A percentile compares a stretch with the other conserved stretches of the same genome.
Evolutionary conservation across 2,113 vertebrate species (phyloP).

Genomic region (Ailurus styani): DNA sequence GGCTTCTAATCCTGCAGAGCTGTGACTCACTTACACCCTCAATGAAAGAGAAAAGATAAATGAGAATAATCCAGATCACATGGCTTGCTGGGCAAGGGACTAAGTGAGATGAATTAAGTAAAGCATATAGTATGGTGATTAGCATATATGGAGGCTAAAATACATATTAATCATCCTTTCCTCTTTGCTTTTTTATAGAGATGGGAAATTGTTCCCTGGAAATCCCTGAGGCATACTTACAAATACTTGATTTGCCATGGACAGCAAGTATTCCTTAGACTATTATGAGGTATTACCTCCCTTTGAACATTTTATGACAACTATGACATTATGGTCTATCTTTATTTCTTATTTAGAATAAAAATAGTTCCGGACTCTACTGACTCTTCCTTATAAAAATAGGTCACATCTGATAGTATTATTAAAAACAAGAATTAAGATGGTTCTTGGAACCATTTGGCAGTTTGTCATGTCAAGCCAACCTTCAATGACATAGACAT

Average conservation of each 20-base stretch:
- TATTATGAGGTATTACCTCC: neutral
- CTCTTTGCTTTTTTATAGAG: neutral
- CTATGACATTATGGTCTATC: neutral
- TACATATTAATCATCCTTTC: neutral
- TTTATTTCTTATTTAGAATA: neutral
- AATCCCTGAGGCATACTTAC: neutral
- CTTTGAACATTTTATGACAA: neutral
- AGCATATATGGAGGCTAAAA: neutral
- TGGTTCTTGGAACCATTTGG: neutral
- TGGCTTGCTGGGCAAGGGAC: neutral
- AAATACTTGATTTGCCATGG: neutral
- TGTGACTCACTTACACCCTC: neutral
- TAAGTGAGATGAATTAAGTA: neutral
- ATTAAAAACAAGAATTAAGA: neutral
- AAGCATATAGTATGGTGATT: neutral
- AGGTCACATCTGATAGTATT: neutral
- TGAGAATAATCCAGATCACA: neutral
- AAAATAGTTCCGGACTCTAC: neutral
- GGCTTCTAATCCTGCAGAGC: neutral
- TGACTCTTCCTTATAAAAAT: neutral
- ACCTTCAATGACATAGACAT: neutral
- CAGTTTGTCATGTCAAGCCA: neutral
- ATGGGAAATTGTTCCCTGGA: neutral
- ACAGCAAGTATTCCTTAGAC: neutral
- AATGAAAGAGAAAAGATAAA: neutral